phyloP scores from a whole-genome alignment of 2,888 invertebrate species.

The Augochlorella aurata region DNA sequence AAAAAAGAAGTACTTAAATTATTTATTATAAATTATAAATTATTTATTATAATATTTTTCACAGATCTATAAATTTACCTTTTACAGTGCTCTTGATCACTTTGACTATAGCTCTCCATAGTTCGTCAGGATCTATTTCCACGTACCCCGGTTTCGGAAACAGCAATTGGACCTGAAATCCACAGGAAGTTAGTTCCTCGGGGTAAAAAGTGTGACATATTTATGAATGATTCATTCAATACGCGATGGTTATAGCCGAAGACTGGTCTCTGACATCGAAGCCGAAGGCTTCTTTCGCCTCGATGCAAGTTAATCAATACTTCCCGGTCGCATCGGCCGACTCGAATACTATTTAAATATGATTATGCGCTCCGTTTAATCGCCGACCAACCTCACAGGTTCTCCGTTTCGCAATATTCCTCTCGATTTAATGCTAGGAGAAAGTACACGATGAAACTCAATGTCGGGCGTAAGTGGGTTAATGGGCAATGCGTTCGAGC shows the following conservation, averaged over 20 bases:
- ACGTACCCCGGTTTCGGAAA: constrained; percentile 91
- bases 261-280: neutral
- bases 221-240: neutral
- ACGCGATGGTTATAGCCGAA: neutral
- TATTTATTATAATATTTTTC: too few species aligned
- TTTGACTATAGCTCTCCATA: constrained; percentile 88
- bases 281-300: neutral
- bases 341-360: neutral
- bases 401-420: neutral
- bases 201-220: neutral
- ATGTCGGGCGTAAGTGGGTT: neutral
- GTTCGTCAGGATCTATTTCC: constrained; percentile 93
- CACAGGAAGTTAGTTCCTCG: neutral
- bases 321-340: neutral
- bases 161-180: constrained; percentile 87
- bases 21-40: too few species aligned
- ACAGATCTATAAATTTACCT: constrained; percentile 82
- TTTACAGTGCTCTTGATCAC: constrained; percentile 88
- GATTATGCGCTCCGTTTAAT: neutral
- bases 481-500: neutral
- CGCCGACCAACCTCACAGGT: neutral
- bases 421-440: neutral
- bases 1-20: neutral
- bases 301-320: constrained; percentile 1
- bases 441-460: neutral